phyloP scores from a whole-genome alignment of 2,113 vertebrate species.

The Setophaga petechia region DNA sequence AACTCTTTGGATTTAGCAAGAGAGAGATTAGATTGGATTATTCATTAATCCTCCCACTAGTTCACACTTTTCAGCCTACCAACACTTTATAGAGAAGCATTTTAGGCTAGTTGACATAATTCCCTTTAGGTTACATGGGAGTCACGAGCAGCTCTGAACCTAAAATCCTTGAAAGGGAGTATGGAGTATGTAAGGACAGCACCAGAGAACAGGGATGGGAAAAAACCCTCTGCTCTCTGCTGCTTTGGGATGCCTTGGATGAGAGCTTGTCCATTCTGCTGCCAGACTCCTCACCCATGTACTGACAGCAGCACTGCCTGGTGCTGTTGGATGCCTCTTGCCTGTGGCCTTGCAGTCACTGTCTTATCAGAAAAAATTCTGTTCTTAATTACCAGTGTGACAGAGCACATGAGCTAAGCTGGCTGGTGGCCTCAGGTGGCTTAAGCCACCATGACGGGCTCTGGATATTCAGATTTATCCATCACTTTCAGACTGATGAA shows the following conservation, averaged over 20 bases:
- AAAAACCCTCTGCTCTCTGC: not conserved
- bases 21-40: not conserved
- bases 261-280: not conserved
- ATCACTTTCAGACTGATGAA: not conserved
- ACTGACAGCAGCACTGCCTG: not conserved
- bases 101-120: not conserved
- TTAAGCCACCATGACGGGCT: not conserved
- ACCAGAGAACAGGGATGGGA: not conserved
- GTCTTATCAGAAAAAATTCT: not conserved
- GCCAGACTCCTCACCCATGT: not conserved
- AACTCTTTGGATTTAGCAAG: slow-evolving; percentile 37
- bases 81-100: not conserved
- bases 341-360: not conserved
- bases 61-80: not conserved
- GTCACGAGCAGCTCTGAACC: not conserved
- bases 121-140: not conserved
- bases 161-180: not conserved
- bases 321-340: not conserved
- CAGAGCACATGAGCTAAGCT: not conserved
- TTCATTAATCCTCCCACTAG: not conserved
- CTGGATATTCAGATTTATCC: not conserved
- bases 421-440: not conserved
- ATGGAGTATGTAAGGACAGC: not conserved
- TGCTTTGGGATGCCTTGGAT: not conserved
- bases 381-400: not conserved